Evolutionary conservation across 2,113 vertebrate genomes (phyloP).

Genomic region (Kryptolebias marmoratus): DNA sequence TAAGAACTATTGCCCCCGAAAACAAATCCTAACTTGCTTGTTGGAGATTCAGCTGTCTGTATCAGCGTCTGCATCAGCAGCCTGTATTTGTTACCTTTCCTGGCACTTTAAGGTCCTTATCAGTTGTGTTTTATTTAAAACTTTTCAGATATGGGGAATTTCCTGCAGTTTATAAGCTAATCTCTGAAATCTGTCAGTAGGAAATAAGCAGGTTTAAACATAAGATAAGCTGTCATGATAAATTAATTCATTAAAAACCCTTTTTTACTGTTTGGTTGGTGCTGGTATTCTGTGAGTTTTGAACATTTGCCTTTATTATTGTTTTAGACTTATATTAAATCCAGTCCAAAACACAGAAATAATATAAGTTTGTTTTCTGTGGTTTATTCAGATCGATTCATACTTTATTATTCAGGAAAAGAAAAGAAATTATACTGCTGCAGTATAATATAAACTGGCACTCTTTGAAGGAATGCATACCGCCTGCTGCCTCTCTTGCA

Average conservation of each 20-base stretch:
- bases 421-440: not conserved
- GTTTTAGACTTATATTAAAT: not conserved
- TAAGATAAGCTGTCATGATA: constrained; percentile 34
- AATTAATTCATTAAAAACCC: constrained; percentile 22
- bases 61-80: constrained; percentile 12
- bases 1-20: constrained; percentile 15
- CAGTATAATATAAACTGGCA: not conserved
- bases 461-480: no score
- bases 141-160: constrained; percentile 19
- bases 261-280: not conserved
- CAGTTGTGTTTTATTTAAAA: constrained; percentile 25
- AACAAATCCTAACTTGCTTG: constrained; percentile 2
- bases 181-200: constrained; percentile 30
- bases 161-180: constrained; percentile 27
- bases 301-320: not conserved
- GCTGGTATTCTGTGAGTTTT: no score
- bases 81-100: not conserved
- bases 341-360: not conserved
- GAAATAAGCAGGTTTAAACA: constrained; percentile 26
- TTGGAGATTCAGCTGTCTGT: constrained; percentile 9
- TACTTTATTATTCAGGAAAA: not conserved
- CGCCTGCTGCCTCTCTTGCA: no score
- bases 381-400: not conserved
- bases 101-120: not conserved
- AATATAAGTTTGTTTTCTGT: not conserved